These are phyloP conservation scores for Matsumyia berberina DNA, from an alignment of 2,888 invertebrate genomes.

Conservation along the genomic window DNA sequence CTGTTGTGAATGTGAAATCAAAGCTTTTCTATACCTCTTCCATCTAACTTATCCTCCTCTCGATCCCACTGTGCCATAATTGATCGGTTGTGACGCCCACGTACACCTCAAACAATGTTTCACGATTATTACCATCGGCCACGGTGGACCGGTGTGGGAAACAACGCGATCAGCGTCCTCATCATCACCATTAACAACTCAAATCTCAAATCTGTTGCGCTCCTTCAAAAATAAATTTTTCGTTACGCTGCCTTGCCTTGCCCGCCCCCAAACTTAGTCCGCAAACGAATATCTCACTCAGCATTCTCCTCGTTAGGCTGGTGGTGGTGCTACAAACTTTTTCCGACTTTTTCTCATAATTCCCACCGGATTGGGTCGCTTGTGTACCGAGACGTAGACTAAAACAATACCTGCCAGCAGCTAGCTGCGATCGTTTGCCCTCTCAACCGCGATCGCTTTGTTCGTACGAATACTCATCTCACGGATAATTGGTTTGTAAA, in stretches of 20 bases:
- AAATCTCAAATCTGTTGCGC: conserved; percentile 39
- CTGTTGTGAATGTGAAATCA: not conserved
- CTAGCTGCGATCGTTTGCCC: conserved; percentile 29
- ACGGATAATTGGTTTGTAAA: conserved; percentile 57
- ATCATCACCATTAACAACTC: conserved; percentile 59
- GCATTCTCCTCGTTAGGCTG: conserved; percentile 42
- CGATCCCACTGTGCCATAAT: conserved; percentile 43
- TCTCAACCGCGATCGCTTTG: conserved; percentile 40
- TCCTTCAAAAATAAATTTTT: conserved; percentile 59
- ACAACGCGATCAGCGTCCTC: conserved; percentile 50
- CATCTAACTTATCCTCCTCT: conserved; percentile 19
- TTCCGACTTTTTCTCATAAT: conserved; percentile 43
- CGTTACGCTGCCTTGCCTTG: conserved; percentile 7
- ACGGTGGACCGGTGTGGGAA: conserved; percentile 11
- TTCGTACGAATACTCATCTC: conserved; percentile 32
- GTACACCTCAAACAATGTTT: conserved; percentile 42
- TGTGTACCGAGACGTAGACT: not conserved
- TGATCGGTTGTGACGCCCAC: conserved; percentile 55
- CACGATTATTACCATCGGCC: conserved; percentile 24
- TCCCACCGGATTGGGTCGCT: conserved; percentile 7
- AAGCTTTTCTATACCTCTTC: not conserved
- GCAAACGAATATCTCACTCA: conserved; percentile 59
- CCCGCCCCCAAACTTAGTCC: conserved; percentile 29
- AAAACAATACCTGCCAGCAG: conserved; percentile 20
- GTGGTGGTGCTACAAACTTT: conserved; percentile 43